A percentile compares a stretch with the other conserved stretches of the same genome.
These are phyloP conservation scores for Eurystomus gularis DNA, from an alignment of 2,113 vertebrate species.

Conservation along the genomic window DNA sequence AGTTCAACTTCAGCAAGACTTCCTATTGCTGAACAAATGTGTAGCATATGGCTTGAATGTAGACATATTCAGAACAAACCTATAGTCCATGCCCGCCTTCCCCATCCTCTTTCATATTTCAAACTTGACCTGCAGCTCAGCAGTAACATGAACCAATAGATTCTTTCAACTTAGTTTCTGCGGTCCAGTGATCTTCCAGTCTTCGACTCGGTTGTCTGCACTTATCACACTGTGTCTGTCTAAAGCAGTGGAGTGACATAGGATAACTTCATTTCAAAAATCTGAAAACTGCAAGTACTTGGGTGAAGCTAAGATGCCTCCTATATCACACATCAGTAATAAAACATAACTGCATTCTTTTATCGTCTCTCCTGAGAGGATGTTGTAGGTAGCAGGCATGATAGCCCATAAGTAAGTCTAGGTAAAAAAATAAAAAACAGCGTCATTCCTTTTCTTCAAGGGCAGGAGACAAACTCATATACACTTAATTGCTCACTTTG, in stretches of 20 bases:
- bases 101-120: neutral
- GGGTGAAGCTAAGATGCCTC: neutral
- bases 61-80: neutral
- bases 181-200: neutral
- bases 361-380: neutral
- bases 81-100: neutral
- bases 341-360: neutral
- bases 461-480: neutral
- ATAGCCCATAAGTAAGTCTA: neutral
- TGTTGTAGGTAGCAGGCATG: neutral
- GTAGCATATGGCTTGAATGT: neutral
- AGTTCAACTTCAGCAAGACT: neutral
- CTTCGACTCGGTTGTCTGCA: neutral
- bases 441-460: neutral
- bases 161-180: neutral
- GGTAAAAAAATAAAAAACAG: neutral
- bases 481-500: neutral
- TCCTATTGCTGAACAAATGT: neutral
- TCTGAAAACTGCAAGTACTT: neutral
- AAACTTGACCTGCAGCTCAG: neutral
- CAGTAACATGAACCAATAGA: neutral
- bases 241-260: neutral
- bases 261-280: neutral
- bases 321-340: neutral
- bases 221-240: neutral